Conservation (phyloP, 2,888 invertebrate genomes). For the Campoletis raptor region DNA sequence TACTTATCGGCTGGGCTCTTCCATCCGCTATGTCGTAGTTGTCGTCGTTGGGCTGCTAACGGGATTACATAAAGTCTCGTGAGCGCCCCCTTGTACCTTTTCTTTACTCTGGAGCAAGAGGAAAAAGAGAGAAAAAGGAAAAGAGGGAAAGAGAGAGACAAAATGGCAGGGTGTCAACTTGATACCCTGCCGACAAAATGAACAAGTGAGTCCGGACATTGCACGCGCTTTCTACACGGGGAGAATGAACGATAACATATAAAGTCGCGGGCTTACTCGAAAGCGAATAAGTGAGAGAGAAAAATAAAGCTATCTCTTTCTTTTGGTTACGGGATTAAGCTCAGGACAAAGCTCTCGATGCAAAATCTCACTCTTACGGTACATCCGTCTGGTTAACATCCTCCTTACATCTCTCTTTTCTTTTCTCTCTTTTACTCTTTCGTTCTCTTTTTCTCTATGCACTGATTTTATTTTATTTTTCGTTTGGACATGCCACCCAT, state of each 20-base stretch:
- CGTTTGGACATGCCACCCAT: slow-evolving; percentile 46
- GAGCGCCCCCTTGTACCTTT: slow-evolving; percentile 55
- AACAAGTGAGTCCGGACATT: slow-evolving; percentile 49
- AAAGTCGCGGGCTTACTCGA: slow-evolving; percentile 55
- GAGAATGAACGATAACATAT: slow-evolving; percentile 68
- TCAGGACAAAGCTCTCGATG: slow-evolving; percentile 59
- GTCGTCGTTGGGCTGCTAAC: slow-evolving; percentile 60
- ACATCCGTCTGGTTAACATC: slow-evolving; percentile 64
- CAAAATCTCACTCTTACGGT: slow-evolving; percentile 63
- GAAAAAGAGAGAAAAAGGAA: slow-evolving; percentile 11
- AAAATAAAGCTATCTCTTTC: slow-evolving; percentile 26
- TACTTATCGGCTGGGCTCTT: slow-evolving; percentile 60
- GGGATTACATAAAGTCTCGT: slow-evolving; percentile 64
- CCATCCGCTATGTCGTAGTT: slow-evolving; percentile 49
- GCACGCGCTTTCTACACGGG: slow-evolving; percentile 50
- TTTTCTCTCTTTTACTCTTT: slow-evolving; percentile 1
- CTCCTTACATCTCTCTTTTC: slow-evolving; percentile 34
- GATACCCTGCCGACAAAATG: too few relatives aligned
- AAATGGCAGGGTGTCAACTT: too few relatives aligned
- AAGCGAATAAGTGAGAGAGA: slow-evolving; percentile 34
- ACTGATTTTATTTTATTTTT: slow-evolving; percentile 34
- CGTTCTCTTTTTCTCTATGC: background rate
- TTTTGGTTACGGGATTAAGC: slow-evolving; percentile 56
- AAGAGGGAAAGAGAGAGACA: slow-evolving; percentile 1
- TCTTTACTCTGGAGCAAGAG: background rate